Percentiles rank a stretch among this genome's conserved stretches.
Evolutionary conservation across 2,113 vertebrate species (phyloP).

Genomic region (Ceuthmochares aereus): DNA sequence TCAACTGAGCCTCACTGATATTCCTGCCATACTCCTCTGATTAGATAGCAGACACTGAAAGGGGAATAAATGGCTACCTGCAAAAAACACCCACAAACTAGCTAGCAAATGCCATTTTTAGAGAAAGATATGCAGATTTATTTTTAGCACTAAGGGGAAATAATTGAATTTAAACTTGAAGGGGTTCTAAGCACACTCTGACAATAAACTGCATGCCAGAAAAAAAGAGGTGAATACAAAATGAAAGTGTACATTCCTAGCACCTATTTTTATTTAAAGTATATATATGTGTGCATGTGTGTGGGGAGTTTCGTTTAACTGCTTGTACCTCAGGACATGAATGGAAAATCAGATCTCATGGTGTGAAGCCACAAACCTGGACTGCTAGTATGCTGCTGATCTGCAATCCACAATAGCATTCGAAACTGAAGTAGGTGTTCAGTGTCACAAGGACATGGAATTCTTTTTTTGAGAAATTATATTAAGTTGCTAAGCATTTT

Average conservation of each 20-base stretch:
- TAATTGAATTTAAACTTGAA: background rate
- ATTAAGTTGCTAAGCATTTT: background rate
- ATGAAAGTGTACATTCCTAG: background rate
- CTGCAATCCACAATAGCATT: background rate
- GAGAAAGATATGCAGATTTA: background rate
- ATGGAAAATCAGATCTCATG: background rate
- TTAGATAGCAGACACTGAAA: background rate
- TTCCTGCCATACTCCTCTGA: background rate
- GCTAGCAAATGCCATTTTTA: background rate
- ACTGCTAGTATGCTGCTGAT: background rate
- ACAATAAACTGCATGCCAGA: background rate
- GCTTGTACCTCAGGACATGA: background rate
- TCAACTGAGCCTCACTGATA: background rate
- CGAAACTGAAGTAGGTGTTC: background rate
- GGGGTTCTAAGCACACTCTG: background rate
- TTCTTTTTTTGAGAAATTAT: background rate
- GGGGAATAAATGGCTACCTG: background rate
- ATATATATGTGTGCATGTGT: fast-evolving
- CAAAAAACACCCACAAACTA: background rate
- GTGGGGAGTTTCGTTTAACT: background rate
- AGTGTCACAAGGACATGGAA: background rate
- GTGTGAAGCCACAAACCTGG: background rate
- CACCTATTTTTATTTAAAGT: background rate
- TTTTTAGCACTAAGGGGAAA: background rate
- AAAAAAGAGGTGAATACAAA: background rate